A percentile compares a stretch with the other conserved stretches of the same genome.
Evolutionary conservation across 2,888 invertebrate genomes (phyloP).

Genomic region (Isotomurus palustris): DNA sequence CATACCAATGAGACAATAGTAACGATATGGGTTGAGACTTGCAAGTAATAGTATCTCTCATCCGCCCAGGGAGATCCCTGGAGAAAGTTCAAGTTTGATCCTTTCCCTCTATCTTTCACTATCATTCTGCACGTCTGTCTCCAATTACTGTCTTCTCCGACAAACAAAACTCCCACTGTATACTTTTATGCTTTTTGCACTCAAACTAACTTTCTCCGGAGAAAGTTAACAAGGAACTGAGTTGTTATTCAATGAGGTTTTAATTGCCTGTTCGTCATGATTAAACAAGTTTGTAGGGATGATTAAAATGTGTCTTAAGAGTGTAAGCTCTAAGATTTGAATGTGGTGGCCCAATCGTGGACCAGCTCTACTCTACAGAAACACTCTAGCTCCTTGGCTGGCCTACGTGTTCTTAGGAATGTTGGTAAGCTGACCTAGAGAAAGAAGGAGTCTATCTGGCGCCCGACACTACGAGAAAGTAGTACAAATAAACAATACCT

Average conservation of each 20-base stretch:
- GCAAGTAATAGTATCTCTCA: conserved; percentile 17
- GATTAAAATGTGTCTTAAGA: no score
- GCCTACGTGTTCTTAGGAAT: background rate
- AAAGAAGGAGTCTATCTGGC: conserved; percentile 23
- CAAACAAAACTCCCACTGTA: no score
- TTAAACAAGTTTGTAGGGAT: no score
- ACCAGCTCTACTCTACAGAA: no score
- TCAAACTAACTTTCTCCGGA: no score
- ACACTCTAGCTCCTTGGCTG: background rate
- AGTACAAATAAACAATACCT: conserved; percentile 31
- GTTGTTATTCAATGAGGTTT: no score
- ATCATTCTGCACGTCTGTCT: no score
- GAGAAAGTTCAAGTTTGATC: conserved; percentile 6
- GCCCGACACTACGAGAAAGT: conserved; percentile 24
- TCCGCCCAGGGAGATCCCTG: background rate
- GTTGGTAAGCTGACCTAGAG: background rate
- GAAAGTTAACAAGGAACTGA: no score
- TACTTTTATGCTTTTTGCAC: no score
- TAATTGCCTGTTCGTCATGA: no score
- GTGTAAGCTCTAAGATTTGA: no score
- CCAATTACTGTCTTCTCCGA: background rate
- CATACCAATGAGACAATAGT: conserved; percentile 27
- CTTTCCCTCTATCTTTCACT: conserved; percentile 1
- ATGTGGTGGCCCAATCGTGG: no score
- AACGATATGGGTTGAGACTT: conserved; percentile 28